Evolutionary conservation across 1,140 invertebrate genomes (phyloP).

Genomic region (Procambarus virginalis): DNA sequence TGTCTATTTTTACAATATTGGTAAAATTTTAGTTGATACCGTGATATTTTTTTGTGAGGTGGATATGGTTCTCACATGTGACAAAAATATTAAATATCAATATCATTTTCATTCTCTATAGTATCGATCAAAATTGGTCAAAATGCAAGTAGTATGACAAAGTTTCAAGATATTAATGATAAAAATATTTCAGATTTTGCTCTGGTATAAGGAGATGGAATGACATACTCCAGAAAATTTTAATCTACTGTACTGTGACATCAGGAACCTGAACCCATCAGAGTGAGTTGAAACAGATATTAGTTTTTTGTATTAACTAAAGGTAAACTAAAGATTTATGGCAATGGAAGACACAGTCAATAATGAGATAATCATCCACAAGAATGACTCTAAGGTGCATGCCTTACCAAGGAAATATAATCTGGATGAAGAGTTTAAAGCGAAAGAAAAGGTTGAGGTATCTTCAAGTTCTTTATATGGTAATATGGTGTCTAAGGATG

Average conservation of each 20-base stretch:
- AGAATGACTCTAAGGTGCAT: neutral
- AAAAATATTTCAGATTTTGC: neutral
- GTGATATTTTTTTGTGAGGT: too few relatives aligned
- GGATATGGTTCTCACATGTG: too few relatives aligned
- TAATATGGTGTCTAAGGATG: neutral
- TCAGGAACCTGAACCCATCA: too few relatives aligned
- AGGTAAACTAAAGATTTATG: neutral
- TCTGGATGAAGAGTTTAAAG: neutral
- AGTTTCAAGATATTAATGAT: neutral
- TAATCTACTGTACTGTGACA: too few relatives aligned
- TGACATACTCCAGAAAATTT: too few relatives aligned
- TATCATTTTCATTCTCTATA: too few relatives aligned
- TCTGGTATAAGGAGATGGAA: neutral
- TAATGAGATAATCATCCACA: neutral
- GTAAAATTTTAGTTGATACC: too few relatives aligned
- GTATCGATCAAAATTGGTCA: too few relatives aligned
- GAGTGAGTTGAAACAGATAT: too few relatives aligned
- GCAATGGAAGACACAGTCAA: neutral
- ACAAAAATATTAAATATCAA: too few relatives aligned
- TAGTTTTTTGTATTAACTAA: neutral
- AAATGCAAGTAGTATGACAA: too few relatives aligned
- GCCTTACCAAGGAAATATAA: neutral
- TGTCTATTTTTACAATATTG: too few relatives aligned
- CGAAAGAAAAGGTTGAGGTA: neutral
- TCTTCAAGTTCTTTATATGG: neutral